These are phyloP conservation scores for Drosophila watanabei DNA, from an alignment of 1,140 invertebrate species.

Conservation along the genomic window DNA sequence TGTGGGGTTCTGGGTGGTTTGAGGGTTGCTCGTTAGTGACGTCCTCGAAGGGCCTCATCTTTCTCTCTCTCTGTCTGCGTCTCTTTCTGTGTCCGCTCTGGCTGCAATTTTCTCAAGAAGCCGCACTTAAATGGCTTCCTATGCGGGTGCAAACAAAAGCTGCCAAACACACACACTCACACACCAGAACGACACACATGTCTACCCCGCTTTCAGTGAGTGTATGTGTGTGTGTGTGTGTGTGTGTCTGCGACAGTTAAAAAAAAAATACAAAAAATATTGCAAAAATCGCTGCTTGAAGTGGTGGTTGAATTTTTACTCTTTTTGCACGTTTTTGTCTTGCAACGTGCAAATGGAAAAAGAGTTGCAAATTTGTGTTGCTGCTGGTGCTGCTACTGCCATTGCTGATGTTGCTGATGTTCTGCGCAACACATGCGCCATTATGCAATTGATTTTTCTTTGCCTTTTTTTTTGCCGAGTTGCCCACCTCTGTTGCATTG, in stretches of 20 bases:
- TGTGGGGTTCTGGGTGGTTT: not conserved
- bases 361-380: conserved; percentile 73
- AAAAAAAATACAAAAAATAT: conserved; percentile 70
- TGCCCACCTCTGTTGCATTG: conserved; percentile 59
- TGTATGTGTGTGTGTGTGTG: conserved; percentile 48
- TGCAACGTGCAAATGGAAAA: conserved; percentile 73
- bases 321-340: conserved; percentile 42
- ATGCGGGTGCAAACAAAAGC: conserved; percentile 81
- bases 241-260: conserved; percentile 58
- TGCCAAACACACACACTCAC: conserved; percentile 60
- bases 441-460: conserved; percentile 83
- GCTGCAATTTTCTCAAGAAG: conserved; percentile 84
- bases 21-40: conserved; percentile 69
- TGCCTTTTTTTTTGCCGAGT: conserved; percentile 45
- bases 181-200: conserved; percentile 2
- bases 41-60: conserved; percentile 41
- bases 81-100: conserved; percentile 46
- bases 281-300: conserved; percentile 73
- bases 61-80: conserved; percentile 15
- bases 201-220: not conserved
- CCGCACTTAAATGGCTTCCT: conserved; percentile 85
- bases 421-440: conserved; percentile 82
- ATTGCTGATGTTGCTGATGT: conserved; percentile 46
- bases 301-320: conserved; percentile 64
- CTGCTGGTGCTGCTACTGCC: conserved; percentile 26